These are phyloP conservation scores for Hymenochirus boettgeri DNA, from an alignment of 2,113 vertebrate genomes.

Conservation along the genomic window DNA sequence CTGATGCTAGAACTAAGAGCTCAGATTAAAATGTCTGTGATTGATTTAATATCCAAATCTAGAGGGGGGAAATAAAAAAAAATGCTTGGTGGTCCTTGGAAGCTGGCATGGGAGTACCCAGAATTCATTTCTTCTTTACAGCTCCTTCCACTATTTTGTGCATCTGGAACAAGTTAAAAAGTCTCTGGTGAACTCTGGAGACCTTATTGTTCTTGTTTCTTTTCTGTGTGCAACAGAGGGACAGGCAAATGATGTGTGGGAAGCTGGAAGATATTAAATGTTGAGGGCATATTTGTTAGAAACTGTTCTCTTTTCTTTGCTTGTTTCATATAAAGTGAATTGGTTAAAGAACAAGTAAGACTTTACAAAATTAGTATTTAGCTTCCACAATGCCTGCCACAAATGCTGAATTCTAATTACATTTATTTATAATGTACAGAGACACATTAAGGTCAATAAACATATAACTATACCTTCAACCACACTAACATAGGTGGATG, in stretches of 20 bases:
- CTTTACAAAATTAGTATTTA: too few species aligned
- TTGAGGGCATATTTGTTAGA: too few species aligned
- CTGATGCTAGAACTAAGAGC: neutral
- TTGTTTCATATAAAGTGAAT: too few species aligned
- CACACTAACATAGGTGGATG: too few species aligned
- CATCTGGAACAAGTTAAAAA: slow-evolving; percentile 34
- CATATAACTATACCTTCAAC: too few species aligned
- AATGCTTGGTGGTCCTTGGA: slow-evolving; percentile 23
- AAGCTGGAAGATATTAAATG: slow-evolving; percentile 15
- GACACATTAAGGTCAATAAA: too few species aligned
- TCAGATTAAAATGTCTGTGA: slow-evolving; percentile 2
- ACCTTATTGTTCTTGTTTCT: slow-evolving; percentile 16
- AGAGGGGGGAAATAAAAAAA: slow-evolving; percentile 1
- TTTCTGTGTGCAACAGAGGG: slow-evolving; percentile 13
- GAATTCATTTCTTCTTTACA: slow-evolving; percentile 26
- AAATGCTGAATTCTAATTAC: too few species aligned
- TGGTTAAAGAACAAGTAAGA: too few species aligned
- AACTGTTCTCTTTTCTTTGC: too few species aligned
- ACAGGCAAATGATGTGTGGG: slow-evolving; percentile 7
- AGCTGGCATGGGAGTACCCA: slow-evolving; percentile 29
- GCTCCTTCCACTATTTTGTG: slow-evolving; percentile 19
- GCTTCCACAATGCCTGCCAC: too few species aligned
- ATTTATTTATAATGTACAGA: too few species aligned
- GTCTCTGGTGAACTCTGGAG: slow-evolving; percentile 8
- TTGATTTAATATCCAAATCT: slow-evolving; percentile 26